Conservation (phyloP, 2,113 vertebrate genomes). For the Callionymus lyra region DNA sequence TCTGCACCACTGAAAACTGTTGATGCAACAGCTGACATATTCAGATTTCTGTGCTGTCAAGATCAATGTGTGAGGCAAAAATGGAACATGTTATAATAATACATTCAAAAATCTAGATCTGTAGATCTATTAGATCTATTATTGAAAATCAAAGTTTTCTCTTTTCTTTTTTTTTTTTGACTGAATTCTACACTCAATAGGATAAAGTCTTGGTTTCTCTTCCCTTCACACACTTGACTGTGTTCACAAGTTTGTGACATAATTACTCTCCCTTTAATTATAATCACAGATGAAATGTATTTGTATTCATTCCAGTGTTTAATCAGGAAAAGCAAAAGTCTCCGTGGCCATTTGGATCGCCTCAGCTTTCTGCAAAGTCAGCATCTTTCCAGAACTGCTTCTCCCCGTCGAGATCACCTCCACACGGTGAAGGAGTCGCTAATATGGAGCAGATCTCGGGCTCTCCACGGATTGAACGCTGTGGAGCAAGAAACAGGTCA, state of each 20-base stretch:
- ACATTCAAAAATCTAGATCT: too few relatives aligned
- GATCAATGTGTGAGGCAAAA: too few relatives aligned
- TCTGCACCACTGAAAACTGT: too few relatives aligned
- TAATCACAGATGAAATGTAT: too few relatives aligned
- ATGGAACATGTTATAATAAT: too few relatives aligned
- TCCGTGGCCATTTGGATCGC: constrained; percentile 75
- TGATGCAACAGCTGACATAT: not conserved
- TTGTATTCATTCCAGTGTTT: constrained; percentile 55
- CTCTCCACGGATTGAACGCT: constrained; percentile 44
- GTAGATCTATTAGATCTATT: too few relatives aligned
- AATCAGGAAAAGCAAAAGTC: constrained; percentile 69
- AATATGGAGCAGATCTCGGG: constrained; percentile 36
- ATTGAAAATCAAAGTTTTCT: too few relatives aligned
- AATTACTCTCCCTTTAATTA: too few relatives aligned
- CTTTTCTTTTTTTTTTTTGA: too few relatives aligned
- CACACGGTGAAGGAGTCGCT: constrained; percentile 7
- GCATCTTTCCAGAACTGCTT: constrained; percentile 61
- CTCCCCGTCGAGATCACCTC: constrained; percentile 49
- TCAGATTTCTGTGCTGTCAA: not conserved
- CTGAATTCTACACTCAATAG: too few relatives aligned
- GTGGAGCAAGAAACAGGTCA: constrained; percentile 60
- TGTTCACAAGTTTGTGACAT: not conserved
- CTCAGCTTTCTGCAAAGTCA: constrained; percentile 50
- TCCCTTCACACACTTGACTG: too few relatives aligned
- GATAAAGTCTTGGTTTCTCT: too few relatives aligned